A percentile compares a stretch with the other conserved stretches of the same genome.
Evolutionary conservation across 2,888 invertebrate species (phyloP).

Genomic region (Cantharis rustica): DNA sequence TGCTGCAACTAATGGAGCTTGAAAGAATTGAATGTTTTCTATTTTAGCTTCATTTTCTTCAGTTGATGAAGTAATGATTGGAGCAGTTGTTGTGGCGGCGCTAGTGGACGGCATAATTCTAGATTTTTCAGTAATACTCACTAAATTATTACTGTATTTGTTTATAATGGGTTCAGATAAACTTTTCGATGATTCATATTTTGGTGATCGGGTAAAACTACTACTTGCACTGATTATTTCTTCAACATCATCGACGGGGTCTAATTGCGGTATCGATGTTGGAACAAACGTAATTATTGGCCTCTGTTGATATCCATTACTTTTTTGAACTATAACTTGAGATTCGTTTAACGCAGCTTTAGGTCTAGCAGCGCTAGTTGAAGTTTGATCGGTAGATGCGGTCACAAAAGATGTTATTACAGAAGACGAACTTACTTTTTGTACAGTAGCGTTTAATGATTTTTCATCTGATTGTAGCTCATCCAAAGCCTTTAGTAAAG

Average conservation of each 20-base stretch:
- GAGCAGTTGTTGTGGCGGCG: slow-evolving; percentile 57
- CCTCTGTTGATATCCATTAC: slow-evolving; percentile 44
- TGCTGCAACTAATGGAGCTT: slow-evolving; percentile 81
- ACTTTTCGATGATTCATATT: slow-evolving; percentile 1
- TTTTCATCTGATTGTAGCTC: slow-evolving; percentile 70
- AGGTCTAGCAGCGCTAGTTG: slow-evolving; percentile 17
- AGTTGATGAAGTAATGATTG: slow-evolving; percentile 69
- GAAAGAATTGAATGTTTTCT: slow-evolving; percentile 77
- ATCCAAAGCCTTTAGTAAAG: slow-evolving; percentile 74
- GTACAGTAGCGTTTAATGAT: slow-evolving; percentile 38
- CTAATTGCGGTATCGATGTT: slow-evolving; percentile 4
- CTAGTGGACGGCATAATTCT: slow-evolving; percentile 13
- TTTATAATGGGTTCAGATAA: neutral
- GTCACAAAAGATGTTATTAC: neutral
- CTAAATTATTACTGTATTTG: slow-evolving; percentile 20
- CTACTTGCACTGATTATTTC: slow-evolving; percentile 48
- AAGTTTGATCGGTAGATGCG: slow-evolving; percentile 19
- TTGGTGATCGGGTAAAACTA: slow-evolving; percentile 36
- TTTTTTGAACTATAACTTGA: slow-evolving; percentile 48
- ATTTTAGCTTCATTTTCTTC: slow-evolving; percentile 69
- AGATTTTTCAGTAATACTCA: slow-evolving; percentile 31
- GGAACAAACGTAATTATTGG: slow-evolving; percentile 38
- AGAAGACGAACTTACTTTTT: neutral
- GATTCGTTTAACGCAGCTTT: slow-evolving; percentile 32
- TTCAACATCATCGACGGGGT: slow-evolving; percentile 38